These are phyloP conservation scores for Plagodis pulveraria DNA, from an alignment of 2,888 invertebrate species.

Conservation along the genomic window DNA sequence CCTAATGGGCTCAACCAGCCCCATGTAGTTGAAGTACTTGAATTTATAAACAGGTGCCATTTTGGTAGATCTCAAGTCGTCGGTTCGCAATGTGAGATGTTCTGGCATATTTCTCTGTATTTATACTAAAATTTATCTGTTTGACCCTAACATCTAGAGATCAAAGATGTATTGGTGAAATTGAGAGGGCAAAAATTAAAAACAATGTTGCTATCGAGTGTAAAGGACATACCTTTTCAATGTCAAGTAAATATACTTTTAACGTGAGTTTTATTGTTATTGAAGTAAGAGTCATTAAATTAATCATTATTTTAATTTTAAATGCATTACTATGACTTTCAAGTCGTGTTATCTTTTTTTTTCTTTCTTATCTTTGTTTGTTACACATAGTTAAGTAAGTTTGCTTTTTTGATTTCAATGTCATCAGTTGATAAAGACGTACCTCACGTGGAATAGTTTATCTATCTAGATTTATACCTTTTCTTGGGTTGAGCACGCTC, in stretches of 20 bases:
- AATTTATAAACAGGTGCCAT: slow-evolving; percentile 49
- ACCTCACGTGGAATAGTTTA: no score
- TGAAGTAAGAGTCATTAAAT: neutral
- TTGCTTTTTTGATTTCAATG: no score
- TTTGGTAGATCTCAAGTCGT: slow-evolving; percentile 30
- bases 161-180: neutral
- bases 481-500: no score
- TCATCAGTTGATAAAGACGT: no score
- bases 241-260: neutral
- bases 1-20: slow-evolving; percentile 51
- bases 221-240: neutral
- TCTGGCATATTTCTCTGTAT: slow-evolving; percentile 6
- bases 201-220: neutral
- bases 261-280: slow-evolving; percentile 3
- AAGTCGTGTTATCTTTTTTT: slow-evolving; percentile 1
- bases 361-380: slow-evolving; percentile 1
- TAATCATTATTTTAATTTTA: neutral
- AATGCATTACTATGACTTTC: neutral
- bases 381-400: slow-evolving; percentile 1
- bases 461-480: no score
- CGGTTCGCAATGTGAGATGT: slow-evolving; percentile 23
- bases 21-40: slow-evolving; percentile 54
- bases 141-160: neutral
- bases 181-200: neutral
- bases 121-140: slow-evolving; percentile 13